phyloP scores from a whole-genome alignment of 1,140 invertebrate species.

The Drosophila miranda region DNA sequence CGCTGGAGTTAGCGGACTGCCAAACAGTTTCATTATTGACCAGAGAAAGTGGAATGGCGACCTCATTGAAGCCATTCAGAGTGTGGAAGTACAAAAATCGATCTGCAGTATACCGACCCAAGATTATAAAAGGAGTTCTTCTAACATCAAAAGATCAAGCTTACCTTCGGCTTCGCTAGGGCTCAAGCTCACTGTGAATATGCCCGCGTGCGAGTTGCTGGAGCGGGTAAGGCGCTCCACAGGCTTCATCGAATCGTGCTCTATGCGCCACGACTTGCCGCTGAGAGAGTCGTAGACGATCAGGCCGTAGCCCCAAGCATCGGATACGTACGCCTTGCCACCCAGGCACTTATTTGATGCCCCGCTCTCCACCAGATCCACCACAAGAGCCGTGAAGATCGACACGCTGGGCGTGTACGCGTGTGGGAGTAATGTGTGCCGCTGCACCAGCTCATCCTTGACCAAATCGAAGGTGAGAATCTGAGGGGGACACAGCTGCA shows the following conservation, averaged over 20 bases:
- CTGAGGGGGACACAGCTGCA: constrained; percentile 85
- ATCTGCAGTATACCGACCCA: constrained; percentile 33
- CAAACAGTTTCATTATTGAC: constrained; percentile 85
- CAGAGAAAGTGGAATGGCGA: constrained; percentile 85
- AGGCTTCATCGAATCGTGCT: constrained; percentile 88
- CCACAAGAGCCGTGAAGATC: constrained; percentile 83
- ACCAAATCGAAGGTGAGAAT: constrained; percentile 86
- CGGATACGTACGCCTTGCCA: constrained; percentile 89
- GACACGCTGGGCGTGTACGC: constrained; percentile 82
- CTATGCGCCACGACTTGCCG: constrained; percentile 86
- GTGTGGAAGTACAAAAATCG: constrained; percentile 89
- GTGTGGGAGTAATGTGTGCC: constrained; percentile 84
- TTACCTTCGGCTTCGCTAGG: constrained; percentile 76
- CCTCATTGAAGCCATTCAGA: constrained; percentile 88
- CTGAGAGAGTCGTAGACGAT: constrained; percentile 87
- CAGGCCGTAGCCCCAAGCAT: constrained; percentile 87
- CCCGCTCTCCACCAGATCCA: constrained; percentile 84
- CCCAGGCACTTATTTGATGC: constrained; percentile 84
- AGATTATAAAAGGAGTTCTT: no score
- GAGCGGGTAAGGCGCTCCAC: constrained; percentile 85
- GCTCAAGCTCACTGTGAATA: constrained; percentile 88
- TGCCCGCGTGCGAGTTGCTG: constrained; percentile 85
- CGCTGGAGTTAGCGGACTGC: constrained; percentile 9
- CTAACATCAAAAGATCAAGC: neutral
- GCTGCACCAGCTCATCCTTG: constrained; percentile 83